Conservation (phyloP, 2,888 invertebrate genomes). For the Lypha dubia region DNA sequence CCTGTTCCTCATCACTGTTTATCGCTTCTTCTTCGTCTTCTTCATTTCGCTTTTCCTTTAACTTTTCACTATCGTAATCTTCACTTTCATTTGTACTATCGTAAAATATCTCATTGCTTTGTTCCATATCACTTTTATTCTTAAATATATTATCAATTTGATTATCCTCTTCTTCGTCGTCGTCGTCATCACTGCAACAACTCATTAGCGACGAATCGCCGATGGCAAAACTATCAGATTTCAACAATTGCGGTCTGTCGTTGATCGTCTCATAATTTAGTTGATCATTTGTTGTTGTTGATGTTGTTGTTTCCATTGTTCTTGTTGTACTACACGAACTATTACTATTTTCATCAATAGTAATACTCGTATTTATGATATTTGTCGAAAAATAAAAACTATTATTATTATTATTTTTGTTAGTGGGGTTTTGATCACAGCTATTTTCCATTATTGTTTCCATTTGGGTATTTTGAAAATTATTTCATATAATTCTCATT, state of each 20-base stretch:
- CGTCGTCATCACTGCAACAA: conserved; percentile 47
- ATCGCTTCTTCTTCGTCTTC: not conserved
- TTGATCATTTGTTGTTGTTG: not conserved
- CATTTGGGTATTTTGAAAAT: conserved; percentile 12
- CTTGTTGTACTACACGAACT: conserved; percentile 50
- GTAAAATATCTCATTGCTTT: conserved; percentile 46
- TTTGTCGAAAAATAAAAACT: conserved; percentile 2
- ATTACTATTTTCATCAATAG: conserved; percentile 53
- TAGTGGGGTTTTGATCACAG: conserved; percentile 54
- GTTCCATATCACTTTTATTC: conserved; percentile 29
- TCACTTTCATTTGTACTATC: conserved; percentile 56
- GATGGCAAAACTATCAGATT: conserved; percentile 22
- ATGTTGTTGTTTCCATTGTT: not conserved
- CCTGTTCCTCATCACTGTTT: not conserved
- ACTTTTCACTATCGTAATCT: not conserved
- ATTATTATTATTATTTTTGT: not conserved
- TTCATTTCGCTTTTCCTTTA: not conserved
- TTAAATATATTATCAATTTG: conserved; percentile 14
- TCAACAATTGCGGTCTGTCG: not conserved
- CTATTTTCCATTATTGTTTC: conserved; percentile 35
- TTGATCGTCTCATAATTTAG: conserved; percentile 21
- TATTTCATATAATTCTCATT: conserved; percentile 30
- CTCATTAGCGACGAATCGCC: conserved; percentile 40
- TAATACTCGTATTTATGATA: conserved; percentile 5
- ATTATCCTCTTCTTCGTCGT: conserved; percentile 39